Percentiles rank a stretch among this genome's conserved stretches.
Evolutionary conservation across 2,113 vertebrate species (phyloP).

Genomic region (Zapornia atra): DNA sequence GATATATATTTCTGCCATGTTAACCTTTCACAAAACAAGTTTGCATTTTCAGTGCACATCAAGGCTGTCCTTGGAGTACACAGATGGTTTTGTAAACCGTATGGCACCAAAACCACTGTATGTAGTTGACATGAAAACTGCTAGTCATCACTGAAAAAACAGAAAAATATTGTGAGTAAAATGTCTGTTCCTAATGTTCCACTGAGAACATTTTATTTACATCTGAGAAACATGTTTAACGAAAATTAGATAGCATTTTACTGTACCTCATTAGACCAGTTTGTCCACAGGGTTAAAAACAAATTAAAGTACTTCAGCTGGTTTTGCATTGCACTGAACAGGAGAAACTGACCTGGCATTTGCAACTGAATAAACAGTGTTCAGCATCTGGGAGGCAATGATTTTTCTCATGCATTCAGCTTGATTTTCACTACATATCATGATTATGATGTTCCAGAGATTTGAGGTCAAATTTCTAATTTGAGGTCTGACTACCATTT

Average conservation of each 20-base stretch:
- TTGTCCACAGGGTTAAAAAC: not conserved
- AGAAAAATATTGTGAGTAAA: not conserved
- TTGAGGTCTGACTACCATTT: not conserved
- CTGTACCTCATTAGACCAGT: not conserved
- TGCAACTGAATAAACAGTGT: not conserved
- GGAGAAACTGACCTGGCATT: not conserved
- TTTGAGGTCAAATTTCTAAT: not conserved
- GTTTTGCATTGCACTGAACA: not conserved
- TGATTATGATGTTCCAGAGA: not conserved
- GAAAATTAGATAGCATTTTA: constrained; percentile 22
- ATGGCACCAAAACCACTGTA: constrained; percentile 64
- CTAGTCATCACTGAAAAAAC: not conserved
- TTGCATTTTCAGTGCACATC: constrained; percentile 73
- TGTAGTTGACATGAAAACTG: constrained; percentile 37
- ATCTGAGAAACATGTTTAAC: not conserved
- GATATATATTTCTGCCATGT: constrained; percentile 10
- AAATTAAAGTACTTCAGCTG: constrained; percentile 9
- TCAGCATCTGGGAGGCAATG: not conserved
- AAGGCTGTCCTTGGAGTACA: constrained; percentile 73
- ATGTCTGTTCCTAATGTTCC: not conserved
- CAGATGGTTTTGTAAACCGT: constrained; percentile 79
- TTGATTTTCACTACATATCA: not conserved
- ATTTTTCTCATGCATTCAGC: not conserved
- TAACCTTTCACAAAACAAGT: constrained; percentile 71
- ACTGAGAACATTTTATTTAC: constrained; percentile 7